Conservation (phyloP, 2,888 invertebrate genomes). For the Apamea crenata region DNA sequence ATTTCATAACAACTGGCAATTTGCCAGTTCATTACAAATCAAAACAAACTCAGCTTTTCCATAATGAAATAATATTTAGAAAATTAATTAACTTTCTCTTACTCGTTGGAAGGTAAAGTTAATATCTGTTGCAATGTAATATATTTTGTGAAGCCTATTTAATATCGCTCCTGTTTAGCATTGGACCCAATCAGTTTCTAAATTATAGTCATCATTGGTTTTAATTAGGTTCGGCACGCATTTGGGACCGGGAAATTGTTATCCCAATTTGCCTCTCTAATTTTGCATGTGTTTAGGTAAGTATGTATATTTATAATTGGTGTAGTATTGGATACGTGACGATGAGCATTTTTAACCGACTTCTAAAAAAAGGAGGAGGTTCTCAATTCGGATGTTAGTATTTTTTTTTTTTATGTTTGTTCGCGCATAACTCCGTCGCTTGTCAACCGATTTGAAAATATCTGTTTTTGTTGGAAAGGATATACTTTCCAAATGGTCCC, state of each 20-base stretch:
- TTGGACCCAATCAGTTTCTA: constrained; percentile 51
- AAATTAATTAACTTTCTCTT: constrained; percentile 61
- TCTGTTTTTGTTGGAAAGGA: no score
- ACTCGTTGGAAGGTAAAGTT: constrained; percentile 49
- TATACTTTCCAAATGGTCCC: no score
- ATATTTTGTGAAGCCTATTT: constrained; percentile 55
- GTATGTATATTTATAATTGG: background rate
- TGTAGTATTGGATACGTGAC: background rate
- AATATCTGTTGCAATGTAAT: constrained; percentile 51
- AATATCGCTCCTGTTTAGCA: constrained; percentile 42
- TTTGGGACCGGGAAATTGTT: constrained; percentile 36
- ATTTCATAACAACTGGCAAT: constrained; percentile 30
- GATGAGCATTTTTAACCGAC: background rate
- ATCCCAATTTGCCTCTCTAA: constrained; percentile 32
- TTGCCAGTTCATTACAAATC: constrained; percentile 43
- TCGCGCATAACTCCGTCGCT: no score
- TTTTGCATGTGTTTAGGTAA: constrained; percentile 15
- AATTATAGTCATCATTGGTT: constrained; percentile 57
- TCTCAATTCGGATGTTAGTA: no score
- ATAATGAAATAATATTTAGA: constrained; percentile 52
- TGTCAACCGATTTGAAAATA: no score
- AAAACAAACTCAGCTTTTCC: constrained; percentile 42
- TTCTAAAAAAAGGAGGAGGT: no score
- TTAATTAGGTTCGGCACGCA: constrained; percentile 54
- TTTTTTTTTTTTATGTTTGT: no score